Evolutionary conservation across 2,888 invertebrate genomes (phyloP), one percentile per base, ranked within the genome.

Genomic region (Dendrolimus pini): DNA sequence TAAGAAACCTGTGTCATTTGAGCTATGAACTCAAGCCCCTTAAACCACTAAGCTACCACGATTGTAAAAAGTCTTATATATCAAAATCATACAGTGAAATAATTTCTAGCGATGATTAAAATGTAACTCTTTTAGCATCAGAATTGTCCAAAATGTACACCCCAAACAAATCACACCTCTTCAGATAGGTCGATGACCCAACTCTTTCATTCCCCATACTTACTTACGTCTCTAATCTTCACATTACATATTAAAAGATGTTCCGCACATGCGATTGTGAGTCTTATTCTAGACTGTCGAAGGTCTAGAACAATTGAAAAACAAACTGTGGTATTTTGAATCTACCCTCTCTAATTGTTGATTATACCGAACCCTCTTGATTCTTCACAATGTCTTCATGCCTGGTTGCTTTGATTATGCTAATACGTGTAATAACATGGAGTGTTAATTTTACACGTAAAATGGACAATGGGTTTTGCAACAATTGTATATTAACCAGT

Each of bases 391-490:
- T 71, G 73, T 75, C 79, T 80, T 82, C 73, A 79, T 72, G 79
- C 75, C 66, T 73, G 81, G 80, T 74, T 78, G 80, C 72, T 69
- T 72, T 77, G 80, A 85, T 86, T 56, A 56, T 56, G 56, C 13
- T 18, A 56, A 56, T 56, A 13, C 53, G 12, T 1, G 56, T 53
- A 53, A 56, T 53, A 53, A 56, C 41, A 53, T 41, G 7, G 12
- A 18, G 30, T 30, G 30, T 30, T 30, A 18, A 55, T 47, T 14
- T 9, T 10, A n/a, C 41, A 55, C 55, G 47, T 30, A 10, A 56
- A 52, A 18, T 52, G n/a, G 41, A 52, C 52, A 52, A 56, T 56
- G 56, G 41, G 41, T 1, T 14, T 55, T 55, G 52, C 41, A 56
- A 56, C 52, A 52, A 30, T 13, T 56, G 52, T 52, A 52, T 52